phyloP scores from a whole-genome alignment of 2,888 invertebrate genomes.

The Morinoia aosen region DNA sequence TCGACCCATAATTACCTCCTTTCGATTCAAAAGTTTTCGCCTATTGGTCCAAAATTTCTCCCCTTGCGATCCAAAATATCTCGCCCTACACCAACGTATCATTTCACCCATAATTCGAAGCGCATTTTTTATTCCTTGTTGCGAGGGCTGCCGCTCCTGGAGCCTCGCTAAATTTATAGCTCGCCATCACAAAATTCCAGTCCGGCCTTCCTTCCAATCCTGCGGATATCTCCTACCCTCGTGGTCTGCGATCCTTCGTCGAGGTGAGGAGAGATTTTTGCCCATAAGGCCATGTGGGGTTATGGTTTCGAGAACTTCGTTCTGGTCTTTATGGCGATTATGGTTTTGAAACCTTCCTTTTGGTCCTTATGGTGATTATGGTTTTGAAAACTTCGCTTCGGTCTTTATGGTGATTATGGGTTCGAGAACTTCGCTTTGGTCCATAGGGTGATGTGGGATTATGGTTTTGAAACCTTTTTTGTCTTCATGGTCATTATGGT shows the following conservation, averaged over 20 bases:
- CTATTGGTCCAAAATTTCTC: no score
- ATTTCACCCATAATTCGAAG: no score
- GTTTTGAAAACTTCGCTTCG: not conserved
- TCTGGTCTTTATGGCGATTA: no score
- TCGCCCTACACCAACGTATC: no score
- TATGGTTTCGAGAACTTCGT: not conserved
- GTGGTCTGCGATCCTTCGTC: not conserved
- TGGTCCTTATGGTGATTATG: not conserved
- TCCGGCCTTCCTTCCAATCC: not conserved
- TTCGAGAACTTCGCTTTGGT: not conserved
- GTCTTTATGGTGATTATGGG: not conserved
- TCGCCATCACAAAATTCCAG: not conserved
- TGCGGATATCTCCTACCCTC: not conserved
- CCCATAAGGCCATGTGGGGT: not conserved
- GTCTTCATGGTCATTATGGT: not conserved
- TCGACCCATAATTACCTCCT: no score
- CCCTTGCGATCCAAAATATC: no score
- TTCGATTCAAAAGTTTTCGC: no score
- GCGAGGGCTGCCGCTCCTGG: not conserved
- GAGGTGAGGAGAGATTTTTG: not conserved
- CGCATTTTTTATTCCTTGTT: no score
- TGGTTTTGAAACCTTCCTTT: not conserved
- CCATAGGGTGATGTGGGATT: no score
- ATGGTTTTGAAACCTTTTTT: not conserved
- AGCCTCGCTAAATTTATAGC: not conserved